Percentiles rank a stretch among this genome's conserved stretches.
These are phyloP conservation scores for Orycteropus afer DNA, from an alignment of 2,113 vertebrate genomes.

Conservation along the genomic window DNA sequence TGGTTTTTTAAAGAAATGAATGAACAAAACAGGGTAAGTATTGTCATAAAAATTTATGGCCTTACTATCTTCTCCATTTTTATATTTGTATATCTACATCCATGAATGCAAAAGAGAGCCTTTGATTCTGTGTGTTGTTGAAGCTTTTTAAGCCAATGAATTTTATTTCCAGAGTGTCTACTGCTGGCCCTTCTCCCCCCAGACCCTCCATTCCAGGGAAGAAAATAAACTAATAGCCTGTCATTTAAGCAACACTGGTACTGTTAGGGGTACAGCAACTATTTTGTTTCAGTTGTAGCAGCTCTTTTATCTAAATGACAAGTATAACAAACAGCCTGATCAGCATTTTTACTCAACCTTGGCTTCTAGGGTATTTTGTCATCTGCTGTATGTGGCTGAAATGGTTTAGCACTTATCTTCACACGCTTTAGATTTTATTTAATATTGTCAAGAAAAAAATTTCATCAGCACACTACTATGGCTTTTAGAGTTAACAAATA, in stretches of 20 bases:
- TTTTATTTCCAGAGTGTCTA: background rate
- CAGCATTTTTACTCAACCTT: slow-evolving; percentile 74
- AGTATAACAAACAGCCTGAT: slow-evolving; percentile 75
- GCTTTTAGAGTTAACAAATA: slow-evolving; percentile 70
- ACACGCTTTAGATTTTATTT: slow-evolving; percentile 64
- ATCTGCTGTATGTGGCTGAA: slow-evolving; percentile 58
- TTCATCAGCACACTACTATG: slow-evolving; percentile 18
- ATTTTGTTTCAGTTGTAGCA: slow-evolving; percentile 59
- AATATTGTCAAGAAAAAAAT: slow-evolving; percentile 62
- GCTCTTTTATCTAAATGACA: slow-evolving; percentile 79
- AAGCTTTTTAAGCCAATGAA: background rate
- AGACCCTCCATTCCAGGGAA: background rate
- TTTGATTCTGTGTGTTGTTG: background rate
- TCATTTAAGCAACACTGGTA: slow-evolving; percentile 46
- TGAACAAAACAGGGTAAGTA: background rate
- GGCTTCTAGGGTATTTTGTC: slow-evolving; percentile 61
- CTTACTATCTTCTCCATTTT: slow-evolving; percentile 10
- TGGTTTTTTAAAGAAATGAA: background rate
- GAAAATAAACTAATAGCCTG: slow-evolving; percentile 59
- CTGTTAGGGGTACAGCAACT: slow-evolving; percentile 32
- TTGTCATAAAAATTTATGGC: background rate
- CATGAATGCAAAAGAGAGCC: background rate
- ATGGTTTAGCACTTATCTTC: slow-evolving; percentile 63
- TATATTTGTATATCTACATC: background rate
- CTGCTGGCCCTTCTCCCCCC: background rate